Conservation (phyloP, 2,888 invertebrate species). For the Scaeva pyrastri region DNA sequence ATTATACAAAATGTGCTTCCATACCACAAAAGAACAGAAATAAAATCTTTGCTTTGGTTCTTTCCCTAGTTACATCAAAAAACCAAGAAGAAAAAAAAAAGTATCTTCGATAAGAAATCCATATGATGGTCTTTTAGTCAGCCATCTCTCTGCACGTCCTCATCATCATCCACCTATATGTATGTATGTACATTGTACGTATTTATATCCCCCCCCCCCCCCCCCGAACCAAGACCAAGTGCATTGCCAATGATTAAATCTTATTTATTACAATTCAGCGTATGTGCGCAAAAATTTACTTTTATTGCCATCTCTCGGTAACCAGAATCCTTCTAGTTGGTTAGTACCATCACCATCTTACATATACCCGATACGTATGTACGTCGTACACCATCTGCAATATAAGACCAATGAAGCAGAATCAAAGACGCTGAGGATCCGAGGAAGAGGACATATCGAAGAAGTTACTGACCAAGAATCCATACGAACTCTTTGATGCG, state of each 20-base stretch:
- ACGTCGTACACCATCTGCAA: slow-evolving; percentile 65
- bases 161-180: not conserved
- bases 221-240: slow-evolving; percentile 37
- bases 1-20: slow-evolving; percentile 72
- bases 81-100: not conserved
- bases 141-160: not conserved
- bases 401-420: not conserved
- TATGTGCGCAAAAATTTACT: slow-evolving; percentile 71
- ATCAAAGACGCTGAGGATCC: slow-evolving; percentile 41
- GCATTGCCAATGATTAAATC: slow-evolving; percentile 73
- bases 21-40: slow-evolving; percentile 37
- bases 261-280: slow-evolving; percentile 73
- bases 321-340: slow-evolving; percentile 74
- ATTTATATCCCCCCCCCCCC: slow-evolving; percentile 29
- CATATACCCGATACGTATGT: no score
- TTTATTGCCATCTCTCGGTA: slow-evolving; percentile 74
- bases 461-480: slow-evolving; percentile 74
- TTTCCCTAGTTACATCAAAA: not conserved
- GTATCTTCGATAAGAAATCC: slow-evolving; percentile 54
- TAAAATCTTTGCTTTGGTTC: slow-evolving; percentile 6
- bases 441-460: slow-evolving; percentile 34
- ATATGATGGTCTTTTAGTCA: slow-evolving; percentile 29
- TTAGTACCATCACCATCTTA: slow-evolving; percentile 40
- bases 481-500: slow-evolving; percentile 72
- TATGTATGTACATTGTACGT: not conserved